Conservation (phyloP, 2,888 invertebrate species). For the Oligia fasciuncula region DNA sequence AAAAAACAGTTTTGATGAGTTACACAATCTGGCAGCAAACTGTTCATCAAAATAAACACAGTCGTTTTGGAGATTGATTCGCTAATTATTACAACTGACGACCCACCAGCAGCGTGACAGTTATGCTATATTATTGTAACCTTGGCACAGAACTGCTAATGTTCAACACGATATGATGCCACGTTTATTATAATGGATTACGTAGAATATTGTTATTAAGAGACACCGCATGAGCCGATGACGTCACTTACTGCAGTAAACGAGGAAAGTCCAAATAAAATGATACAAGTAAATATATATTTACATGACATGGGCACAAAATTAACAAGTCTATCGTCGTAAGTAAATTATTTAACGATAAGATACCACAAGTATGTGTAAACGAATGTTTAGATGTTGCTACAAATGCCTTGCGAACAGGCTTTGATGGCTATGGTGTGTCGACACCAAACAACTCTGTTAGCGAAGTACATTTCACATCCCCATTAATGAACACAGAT, state of each 20-base stretch:
- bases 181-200: slow-evolving; percentile 56
- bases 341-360: slow-evolving; percentile 37
- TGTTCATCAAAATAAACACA: not conserved
- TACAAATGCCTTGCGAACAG: slow-evolving; percentile 38
- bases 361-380: slow-evolving; percentile 40
- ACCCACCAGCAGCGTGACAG: slow-evolving; percentile 39
- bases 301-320: slow-evolving; percentile 15
- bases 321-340: slow-evolving; percentile 15
- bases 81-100: slow-evolving; percentile 17
- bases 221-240: slow-evolving; percentile 42
- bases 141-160: slow-evolving; percentile 61
- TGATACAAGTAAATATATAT: slow-evolving; percentile 11
- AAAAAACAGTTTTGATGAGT: not conserved
- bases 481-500: slow-evolving; percentile 40
- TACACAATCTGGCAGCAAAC: not conserved
- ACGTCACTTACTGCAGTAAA: slow-evolving; percentile 49
- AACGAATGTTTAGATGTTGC: slow-evolving; percentile 42
- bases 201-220: slow-evolving; percentile 50
- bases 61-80: slow-evolving; percentile 19
- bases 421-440: slow-evolving; percentile 38
- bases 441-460: slow-evolving; percentile 44
- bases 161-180: slow-evolving; percentile 58
- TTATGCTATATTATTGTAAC: slow-evolving; percentile 55
- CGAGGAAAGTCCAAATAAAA: slow-evolving; percentile 46
- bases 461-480: slow-evolving; percentile 38